A percentile compares a stretch with the other conserved stretches of the same genome.
These are phyloP conservation scores for Hippocampus abdominalis DNA, from an alignment of 2,113 vertebrate genomes.

Conservation along the genomic window DNA sequence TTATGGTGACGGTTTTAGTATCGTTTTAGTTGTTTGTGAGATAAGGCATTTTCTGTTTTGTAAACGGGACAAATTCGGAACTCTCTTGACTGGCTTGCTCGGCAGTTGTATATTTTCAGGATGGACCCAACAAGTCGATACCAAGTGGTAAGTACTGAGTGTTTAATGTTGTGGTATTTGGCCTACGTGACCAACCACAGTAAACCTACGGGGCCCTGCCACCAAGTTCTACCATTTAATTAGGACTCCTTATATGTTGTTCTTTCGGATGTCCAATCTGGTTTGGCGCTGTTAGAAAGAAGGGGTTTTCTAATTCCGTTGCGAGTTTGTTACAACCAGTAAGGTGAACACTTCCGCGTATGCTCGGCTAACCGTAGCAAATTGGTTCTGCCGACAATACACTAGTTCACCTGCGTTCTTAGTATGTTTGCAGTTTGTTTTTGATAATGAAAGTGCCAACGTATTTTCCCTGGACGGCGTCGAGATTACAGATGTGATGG, in stretches of 20 bases:
- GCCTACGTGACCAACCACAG: conserved; percentile 3
- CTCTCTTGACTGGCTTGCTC: conserved; percentile 28
- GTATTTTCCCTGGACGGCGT: neutral
- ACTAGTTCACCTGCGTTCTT: neutral
- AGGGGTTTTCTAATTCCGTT: neutral
- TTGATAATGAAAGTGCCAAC: neutral
- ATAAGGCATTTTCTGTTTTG: neutral
- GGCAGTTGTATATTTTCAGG: conserved; percentile 35
- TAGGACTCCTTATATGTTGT: neutral
- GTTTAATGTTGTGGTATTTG: conserved; percentile 2
- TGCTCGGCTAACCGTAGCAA: conserved; percentile 18
- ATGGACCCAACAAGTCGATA: conserved; percentile 69
- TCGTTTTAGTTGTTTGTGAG: neutral
- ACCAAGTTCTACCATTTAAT: neutral
- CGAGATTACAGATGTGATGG: neutral
- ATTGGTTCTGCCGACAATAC: neutral
- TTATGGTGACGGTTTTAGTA: neutral
- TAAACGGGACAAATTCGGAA: neutral
- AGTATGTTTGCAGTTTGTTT: neutral
- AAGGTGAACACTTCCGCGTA: conserved; percentile 47
- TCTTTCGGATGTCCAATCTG: neutral
- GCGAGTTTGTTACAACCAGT: neutral
- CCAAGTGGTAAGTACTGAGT: conserved; percentile 62
- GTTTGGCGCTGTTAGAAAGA: neutral
- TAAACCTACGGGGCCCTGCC: conserved; percentile 27